A percentile compares a stretch with the other conserved stretches of the same genome.
phyloP scores from a whole-genome alignment of 2,797 vertebrate species.

The Gambelia wislizenii region DNA sequence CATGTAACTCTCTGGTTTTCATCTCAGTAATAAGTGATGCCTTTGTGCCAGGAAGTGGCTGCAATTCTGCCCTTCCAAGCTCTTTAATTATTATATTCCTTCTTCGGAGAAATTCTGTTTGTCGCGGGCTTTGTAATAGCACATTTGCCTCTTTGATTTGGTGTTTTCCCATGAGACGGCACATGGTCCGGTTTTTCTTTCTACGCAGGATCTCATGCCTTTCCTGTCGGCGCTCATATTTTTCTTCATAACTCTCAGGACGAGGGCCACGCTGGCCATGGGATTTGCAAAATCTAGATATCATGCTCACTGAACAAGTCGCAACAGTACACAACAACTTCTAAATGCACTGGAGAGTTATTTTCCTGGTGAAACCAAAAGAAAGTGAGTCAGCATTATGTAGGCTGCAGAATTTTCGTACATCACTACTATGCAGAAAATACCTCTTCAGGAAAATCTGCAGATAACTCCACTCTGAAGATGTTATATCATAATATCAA shows the following conservation, averaged over 20 bases:
- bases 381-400: neutral
- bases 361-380: neutral
- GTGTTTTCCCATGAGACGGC: conserved; percentile 46
- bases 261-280: neutral
- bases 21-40: rapidly evolving
- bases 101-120: conserved; percentile 76
- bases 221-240: conserved; percentile 76
- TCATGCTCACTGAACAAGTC: conserved; percentile 59
- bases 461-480: neutral
- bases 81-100: conserved; percentile 70
- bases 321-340: rapidly evolving
- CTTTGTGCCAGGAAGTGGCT: neutral
- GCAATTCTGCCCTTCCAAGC: conserved; percentile 15
- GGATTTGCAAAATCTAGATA: conserved; percentile 44
- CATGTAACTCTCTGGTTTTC: rapidly evolving
- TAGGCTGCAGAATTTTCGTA: neutral
- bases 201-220: conserved; percentile 63
- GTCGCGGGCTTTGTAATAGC: conserved; percentile 59
- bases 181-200: conserved; percentile 62
- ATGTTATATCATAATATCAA: rapidly evolving
- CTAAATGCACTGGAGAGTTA: neutral
- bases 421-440: neutral
- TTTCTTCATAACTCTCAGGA: conserved; percentile 78
- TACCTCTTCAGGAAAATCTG: neutral
- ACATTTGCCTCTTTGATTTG: conserved; percentile 21